Evolutionary conservation across 2,113 vertebrate species (phyloP).

Genomic region (Carassius auratus): DNA sequence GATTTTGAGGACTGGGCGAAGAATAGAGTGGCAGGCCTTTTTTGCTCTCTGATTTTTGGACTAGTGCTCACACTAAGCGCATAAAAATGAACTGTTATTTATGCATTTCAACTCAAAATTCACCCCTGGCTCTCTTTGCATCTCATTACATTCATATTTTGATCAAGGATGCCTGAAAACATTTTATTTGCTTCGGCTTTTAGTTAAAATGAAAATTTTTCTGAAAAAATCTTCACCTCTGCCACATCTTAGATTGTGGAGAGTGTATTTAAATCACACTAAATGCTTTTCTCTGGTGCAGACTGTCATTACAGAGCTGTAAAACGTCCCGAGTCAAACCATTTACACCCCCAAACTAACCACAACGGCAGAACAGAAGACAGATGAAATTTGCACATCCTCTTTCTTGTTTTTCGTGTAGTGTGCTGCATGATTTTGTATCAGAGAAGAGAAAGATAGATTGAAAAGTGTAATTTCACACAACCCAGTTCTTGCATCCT

Average conservation of each 20-base stretch:
- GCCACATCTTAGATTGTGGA: conserved; percentile 3
- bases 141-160: conserved; percentile 29
- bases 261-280: conserved; percentile 20
- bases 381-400: neutral
- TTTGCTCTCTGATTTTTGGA: neutral
- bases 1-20: neutral
- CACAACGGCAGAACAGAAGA: neutral
- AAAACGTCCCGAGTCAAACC: neutral
- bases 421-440: neutral
- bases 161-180: conserved; percentile 17
- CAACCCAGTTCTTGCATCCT: neutral
- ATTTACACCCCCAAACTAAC: conserved; percentile 12
- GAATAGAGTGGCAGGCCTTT: neutral
- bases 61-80: neutral
- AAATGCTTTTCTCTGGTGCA: conserved; percentile 32
- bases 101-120: conserved; percentile 12
- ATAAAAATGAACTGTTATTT: neutral
- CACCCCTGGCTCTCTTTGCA: conserved; percentile 14
- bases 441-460: neutral
- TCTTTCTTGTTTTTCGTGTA: neutral
- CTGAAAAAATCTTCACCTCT: conserved; percentile 28
- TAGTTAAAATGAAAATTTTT: conserved; percentile 12
- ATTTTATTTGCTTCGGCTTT: neutral
- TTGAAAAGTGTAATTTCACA: conserved; percentile 20
- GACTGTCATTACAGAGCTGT: conserved; percentile 13